A percentile compares a stretch with the other conserved stretches of the same genome.
These are phyloP conservation scores for Eueides isabella DNA, from an alignment of 1,140 invertebrate genomes.

Conservation along the genomic window DNA sequence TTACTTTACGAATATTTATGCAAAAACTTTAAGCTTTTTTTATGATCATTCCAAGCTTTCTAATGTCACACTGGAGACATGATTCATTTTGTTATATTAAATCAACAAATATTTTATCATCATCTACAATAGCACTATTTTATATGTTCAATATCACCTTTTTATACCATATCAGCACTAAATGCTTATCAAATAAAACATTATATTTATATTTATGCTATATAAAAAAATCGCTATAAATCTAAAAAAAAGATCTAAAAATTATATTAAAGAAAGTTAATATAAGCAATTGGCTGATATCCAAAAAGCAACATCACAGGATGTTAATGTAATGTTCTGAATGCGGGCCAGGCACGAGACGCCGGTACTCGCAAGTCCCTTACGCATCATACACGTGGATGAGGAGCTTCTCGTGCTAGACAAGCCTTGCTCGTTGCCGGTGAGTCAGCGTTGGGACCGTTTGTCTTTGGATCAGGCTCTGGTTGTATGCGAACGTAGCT, in stretches of 20 bases:
- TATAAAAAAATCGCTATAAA: no score
- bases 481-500: slow-evolving; percentile 31
- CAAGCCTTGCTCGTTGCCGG: slow-evolving; percentile 95
- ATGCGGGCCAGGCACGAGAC: slow-evolving; percentile 87
- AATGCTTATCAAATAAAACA: not conserved
- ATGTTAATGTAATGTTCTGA: slow-evolving; percentile 58
- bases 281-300: slow-evolving; percentile 15
- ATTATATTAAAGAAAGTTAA: not conserved
- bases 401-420: slow-evolving; percentile 93
- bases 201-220: slow-evolving; percentile 4
- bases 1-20: no score
- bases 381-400: slow-evolving; percentile 91
- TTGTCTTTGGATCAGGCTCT: slow-evolving; percentile 55
- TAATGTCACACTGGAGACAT: no score
- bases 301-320: slow-evolving; percentile 54
- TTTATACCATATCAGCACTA: not conserved
- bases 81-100: not conserved
- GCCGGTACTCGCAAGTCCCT: slow-evolving; percentile 87
- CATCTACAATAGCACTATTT: not conserved
- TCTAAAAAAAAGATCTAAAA: not conserved
- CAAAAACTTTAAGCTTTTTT: no score
- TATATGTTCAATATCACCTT: slow-evolving; percentile 12
- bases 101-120: not conserved
- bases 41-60: no score
- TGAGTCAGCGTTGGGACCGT: slow-evolving; percentile 82